Evolutionary conservation across 2,888 invertebrate species (phyloP).

Genomic region (Actias luna): DNA sequence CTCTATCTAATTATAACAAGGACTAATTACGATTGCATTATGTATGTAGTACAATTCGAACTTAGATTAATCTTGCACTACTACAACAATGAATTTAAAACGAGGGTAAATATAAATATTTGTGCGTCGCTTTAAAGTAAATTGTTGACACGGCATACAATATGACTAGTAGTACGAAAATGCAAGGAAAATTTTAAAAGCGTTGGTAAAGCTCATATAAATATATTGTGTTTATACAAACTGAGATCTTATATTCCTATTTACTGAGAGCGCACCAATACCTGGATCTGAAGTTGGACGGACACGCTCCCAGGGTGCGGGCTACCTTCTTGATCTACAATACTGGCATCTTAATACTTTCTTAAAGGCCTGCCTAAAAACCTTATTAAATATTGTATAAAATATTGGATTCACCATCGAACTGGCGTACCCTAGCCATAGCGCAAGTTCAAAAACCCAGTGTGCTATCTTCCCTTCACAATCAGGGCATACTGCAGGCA

Average conservation of each 20-base stretch:
- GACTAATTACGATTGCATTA: background rate
- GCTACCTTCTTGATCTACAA: conserved; percentile 76
- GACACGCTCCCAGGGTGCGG: conserved; percentile 78
- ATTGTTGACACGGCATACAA: conserved; percentile 24
- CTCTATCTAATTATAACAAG: background rate
- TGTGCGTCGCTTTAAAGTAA: conserved; percentile 25
- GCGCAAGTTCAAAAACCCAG: conserved; percentile 92
- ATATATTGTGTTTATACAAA: conserved; percentile 55
- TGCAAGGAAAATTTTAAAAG: conserved; percentile 10
- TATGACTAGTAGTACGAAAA: conserved; percentile 14
- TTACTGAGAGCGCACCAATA: conserved; percentile 73
- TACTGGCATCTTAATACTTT: conserved; percentile 91
- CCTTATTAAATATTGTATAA: conserved; percentile 97
- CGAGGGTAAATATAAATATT: conserved; percentile 21
- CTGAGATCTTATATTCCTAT: conserved; percentile 70
- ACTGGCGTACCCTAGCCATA: conserved; percentile 97
- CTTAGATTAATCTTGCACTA: background rate
- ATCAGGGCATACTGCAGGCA: conserved; percentile 90
- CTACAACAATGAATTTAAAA: conserved; percentile 24
- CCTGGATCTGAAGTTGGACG: conserved; percentile 74
- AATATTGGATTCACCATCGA: conserved; percentile 98
- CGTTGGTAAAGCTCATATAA: conserved; percentile 50
- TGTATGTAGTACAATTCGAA: background rate
- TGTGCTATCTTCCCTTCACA: conserved; percentile 89
- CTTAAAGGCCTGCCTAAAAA: conserved; percentile 95